A percentile compares a stretch with the other conserved stretches of the same genome.
phyloP scores from a whole-genome alignment of 2,888 invertebrate genomes.

The Andrena bucephala region DNA sequence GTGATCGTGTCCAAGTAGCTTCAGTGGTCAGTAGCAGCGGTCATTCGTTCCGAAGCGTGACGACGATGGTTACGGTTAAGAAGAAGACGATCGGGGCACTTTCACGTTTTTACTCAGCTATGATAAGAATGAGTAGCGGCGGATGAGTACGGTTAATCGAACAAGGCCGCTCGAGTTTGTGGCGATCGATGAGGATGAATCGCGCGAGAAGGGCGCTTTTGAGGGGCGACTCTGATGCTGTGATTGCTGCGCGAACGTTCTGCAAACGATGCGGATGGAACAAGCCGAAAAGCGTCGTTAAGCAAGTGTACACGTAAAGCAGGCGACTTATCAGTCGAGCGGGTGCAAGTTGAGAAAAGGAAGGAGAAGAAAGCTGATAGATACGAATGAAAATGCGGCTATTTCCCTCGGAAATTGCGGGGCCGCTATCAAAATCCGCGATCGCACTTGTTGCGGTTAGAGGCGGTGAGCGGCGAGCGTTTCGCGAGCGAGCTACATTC shows the following conservation, averaged over 20 bases:
- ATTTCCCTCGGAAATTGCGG: not conserved
- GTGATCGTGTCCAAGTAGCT: not conserved
- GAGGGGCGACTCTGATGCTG: not conserved
- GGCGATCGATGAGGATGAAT: not conserved
- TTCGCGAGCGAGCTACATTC: slow-evolving; percentile 22
- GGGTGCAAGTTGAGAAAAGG: not conserved
- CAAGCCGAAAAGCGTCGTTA: slow-evolving; percentile 40
- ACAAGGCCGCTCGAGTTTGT: not conserved
- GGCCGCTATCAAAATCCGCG: not conserved
- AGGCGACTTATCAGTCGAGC: not conserved
- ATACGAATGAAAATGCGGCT: not conserved
- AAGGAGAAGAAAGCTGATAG: not conserved
- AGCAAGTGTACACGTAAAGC: not conserved
- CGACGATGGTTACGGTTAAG: not conserved
- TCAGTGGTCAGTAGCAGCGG: not conserved
- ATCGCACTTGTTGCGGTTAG: slow-evolving; percentile 18
- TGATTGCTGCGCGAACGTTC: not conserved
- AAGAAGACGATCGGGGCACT: not conserved
- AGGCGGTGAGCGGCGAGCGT: not conserved
- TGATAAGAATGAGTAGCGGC: slow-evolving; percentile 7
- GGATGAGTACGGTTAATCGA: not conserved
- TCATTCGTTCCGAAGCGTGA: not conserved
- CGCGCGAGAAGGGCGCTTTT: not conserved
- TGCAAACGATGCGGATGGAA: not conserved
- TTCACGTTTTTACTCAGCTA: not conserved